phyloP scores from a whole-genome alignment of 30 jellyfish, hydroid and myxozoan genomes.

The Catostylus mosaicus region DNA sequence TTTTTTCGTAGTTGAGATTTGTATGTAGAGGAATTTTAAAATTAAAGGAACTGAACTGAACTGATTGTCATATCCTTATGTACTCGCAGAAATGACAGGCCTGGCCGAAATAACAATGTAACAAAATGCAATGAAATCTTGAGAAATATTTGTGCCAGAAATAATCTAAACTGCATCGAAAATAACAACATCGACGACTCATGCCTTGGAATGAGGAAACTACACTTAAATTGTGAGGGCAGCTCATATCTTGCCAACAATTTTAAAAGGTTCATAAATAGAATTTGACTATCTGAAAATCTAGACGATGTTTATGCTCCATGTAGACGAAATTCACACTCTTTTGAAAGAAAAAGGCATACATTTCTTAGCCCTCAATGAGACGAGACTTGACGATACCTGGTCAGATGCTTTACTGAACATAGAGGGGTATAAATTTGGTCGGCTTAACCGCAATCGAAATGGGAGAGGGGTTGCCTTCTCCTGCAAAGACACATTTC shows the following conservation, averaged over 20 bases:
- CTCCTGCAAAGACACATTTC: not conserved
- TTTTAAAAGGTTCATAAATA: not conserved
- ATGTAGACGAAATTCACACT: not conserved
- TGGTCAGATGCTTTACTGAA: not conserved
- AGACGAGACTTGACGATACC: not conserved
- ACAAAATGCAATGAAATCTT: too few relatives aligned
- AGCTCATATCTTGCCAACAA: not conserved
- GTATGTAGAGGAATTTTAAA: too few relatives aligned
- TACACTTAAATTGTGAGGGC: not conserved
- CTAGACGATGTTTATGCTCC: not conserved
- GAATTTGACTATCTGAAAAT: not conserved
- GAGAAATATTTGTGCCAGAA: too few relatives aligned
- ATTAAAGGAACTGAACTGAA: too few relatives aligned
- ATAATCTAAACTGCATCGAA: too few relatives aligned
- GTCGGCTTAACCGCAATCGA: not conserved
- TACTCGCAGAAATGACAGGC: too few relatives aligned
- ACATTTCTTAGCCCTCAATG: constrained; percentile 3
- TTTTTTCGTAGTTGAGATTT: too few relatives aligned
- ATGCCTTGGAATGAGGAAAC: not conserved
- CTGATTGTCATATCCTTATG: too few relatives aligned
- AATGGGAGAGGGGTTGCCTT: not conserved
- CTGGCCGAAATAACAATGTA: not conserved
- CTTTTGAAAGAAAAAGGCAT: not conserved
- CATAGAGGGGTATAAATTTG: not conserved
- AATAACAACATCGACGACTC: too few relatives aligned